Evolutionary conservation across 1,140 invertebrate species (phyloP), one percentile per base, ranked within the genome.

Genomic region (Lordiphosa collinella): DNA sequence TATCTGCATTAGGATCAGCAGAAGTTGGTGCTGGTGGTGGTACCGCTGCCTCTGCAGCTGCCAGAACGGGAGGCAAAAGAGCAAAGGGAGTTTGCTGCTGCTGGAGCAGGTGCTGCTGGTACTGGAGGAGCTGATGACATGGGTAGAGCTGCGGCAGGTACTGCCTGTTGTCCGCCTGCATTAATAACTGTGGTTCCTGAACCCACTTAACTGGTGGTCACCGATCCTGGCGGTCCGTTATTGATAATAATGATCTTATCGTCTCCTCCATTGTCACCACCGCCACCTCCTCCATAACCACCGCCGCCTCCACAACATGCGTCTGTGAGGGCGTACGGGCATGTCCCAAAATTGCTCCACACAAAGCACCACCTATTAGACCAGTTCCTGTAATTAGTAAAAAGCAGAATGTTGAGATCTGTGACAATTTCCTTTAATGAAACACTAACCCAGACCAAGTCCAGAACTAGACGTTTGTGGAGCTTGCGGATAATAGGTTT

Each of bases 241-340:
- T 88, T 88, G 3, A 88, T 88, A 11, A 88, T 88, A 4, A 88
- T 88, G 16, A 87, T 84, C 36, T 78, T 82, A 44, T 88, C 86
- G 4, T 84, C 79, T 18, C 59, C 63, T 1, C 71, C 69, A 11
- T n/a, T 36, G 11, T 50, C 56, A 1, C 59, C 57, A 2, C 72
- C 78, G 0, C 72, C 73, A 11, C 68, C 67, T 1, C 41, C 43
- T 2, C 56, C 40, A 32, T 53, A 40, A 11, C 43, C 50, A n/a
- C 40, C 18, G 2, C 59, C 54, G 3, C 54, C 0, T 87, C 84
- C 1, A 87, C 37, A 9, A 87, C 78, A 11, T 60, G 75, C 0
- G 86, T 86, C 0, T 86, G 60, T 0, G 82, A 80, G 8, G 86
- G 86, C 0, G 87, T 88, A 0, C 88, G 68, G 3, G 49, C 87